Percentiles rank a stretch among this genome's conserved stretches.
Evolutionary conservation across 2,888 invertebrate species (phyloP).

Genomic region (Hedya salicella): DNA sequence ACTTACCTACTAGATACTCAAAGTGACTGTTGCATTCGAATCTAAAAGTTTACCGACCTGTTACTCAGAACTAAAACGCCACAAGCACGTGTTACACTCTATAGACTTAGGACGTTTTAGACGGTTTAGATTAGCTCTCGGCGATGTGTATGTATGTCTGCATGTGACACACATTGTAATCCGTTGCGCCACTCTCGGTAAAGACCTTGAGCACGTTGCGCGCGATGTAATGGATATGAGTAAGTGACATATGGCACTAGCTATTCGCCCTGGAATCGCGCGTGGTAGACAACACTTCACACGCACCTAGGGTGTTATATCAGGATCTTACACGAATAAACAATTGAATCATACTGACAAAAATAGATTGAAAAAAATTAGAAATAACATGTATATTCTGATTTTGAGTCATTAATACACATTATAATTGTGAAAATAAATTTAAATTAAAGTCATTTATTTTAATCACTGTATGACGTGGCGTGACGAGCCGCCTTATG

Average conservation of each 20-base stretch:
- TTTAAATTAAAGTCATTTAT: too few relatives aligned
- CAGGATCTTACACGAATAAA: too few relatives aligned
- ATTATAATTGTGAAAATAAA: too few relatives aligned
- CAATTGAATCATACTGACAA: too few relatives aligned
- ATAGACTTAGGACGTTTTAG: not conserved
- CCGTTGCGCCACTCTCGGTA: slow-evolving; percentile 23
- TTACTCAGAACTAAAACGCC: not conserved
- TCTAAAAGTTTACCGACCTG: not conserved
- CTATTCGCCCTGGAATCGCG: not conserved
- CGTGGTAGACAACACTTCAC: too few relatives aligned
- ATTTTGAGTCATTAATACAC: too few relatives aligned
- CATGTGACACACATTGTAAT: slow-evolving; percentile 14
- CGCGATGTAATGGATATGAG: not conserved
- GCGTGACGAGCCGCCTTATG: too few relatives aligned
- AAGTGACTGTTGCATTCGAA: not conserved
- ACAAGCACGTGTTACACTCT: not conserved
- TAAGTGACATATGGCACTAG: not conserved
- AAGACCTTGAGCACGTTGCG: slow-evolving; percentile 14
- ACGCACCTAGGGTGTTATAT: too few relatives aligned
- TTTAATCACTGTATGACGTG: too few relatives aligned
- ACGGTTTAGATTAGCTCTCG: not conserved
- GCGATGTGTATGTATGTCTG: not conserved
- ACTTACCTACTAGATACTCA: not conserved
- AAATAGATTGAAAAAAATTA: too few relatives aligned
- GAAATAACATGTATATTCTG: too few relatives aligned